These are phyloP conservation scores for Papilio protenor DNA, from an alignment of 2,888 invertebrate species.

Conservation along the genomic window DNA sequence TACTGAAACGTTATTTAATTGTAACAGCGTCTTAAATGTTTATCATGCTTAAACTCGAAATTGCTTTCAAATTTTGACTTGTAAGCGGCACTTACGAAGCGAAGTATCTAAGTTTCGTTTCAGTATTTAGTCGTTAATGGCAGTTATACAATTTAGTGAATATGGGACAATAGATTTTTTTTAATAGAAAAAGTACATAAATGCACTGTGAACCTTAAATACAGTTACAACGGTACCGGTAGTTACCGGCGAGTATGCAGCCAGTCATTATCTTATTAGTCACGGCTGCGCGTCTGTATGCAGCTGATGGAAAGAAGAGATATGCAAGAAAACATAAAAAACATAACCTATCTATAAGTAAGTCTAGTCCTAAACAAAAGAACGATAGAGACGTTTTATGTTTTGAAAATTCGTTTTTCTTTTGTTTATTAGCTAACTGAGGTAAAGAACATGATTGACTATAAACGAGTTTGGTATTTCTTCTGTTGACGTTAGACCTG, in stretches of 20 bases:
- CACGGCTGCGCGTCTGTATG: slow-evolving; percentile 31
- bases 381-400: no score
- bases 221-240: slow-evolving; percentile 38
- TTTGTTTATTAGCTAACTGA: not conserved
- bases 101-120: no score
- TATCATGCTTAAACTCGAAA: no score
- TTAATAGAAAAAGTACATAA: not conserved
- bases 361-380: no score
- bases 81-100: no score
- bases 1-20: no score
- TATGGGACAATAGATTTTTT: not conserved
- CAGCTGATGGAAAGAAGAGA: slow-evolving; percentile 19
- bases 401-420: not conserved
- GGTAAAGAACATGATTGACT: not conserved
- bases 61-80: no score
- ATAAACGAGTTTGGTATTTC: not conserved
- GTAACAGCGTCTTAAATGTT: no score
- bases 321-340: not conserved
- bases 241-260: slow-evolving; percentile 24
- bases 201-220: slow-evolving; percentile 24
- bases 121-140: no score
- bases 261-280: slow-evolving; percentile 39
- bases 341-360: not conserved
- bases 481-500: not conserved
- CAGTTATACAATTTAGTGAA: no score